These are phyloP conservation scores for Macrophya annulata DNA, from an alignment of 2,888 invertebrate genomes.

Conservation along the genomic window DNA sequence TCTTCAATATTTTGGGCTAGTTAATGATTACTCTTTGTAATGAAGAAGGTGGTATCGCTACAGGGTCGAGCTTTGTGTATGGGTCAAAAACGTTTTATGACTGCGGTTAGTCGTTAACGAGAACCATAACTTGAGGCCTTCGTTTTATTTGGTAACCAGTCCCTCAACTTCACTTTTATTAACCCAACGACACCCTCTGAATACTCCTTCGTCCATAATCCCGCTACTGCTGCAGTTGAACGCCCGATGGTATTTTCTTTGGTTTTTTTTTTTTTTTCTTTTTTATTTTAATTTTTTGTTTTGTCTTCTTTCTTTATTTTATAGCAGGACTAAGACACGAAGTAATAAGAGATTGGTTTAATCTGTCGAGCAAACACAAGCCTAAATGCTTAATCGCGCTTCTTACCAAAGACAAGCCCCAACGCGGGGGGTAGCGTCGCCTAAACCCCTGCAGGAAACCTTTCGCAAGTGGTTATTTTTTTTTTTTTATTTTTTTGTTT, in stretches of 20 bases:
- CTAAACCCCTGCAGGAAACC: slow-evolving; percentile 31
- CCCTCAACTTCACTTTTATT: slow-evolving; percentile 31
- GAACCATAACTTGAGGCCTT: slow-evolving; percentile 58
- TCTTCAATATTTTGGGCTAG: neutral
- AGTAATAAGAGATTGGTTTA: slow-evolving; percentile 32
- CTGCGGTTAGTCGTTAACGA: slow-evolving; percentile 69
- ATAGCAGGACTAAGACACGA: slow-evolving; percentile 31
- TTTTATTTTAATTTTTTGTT: neutral
- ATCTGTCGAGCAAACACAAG: slow-evolving; percentile 39
- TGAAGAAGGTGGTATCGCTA: neutral
- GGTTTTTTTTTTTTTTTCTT: neutral
- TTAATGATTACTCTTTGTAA: slow-evolving; percentile 31
- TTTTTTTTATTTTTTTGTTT: neutral
- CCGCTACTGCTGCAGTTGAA: slow-evolving; percentile 19
- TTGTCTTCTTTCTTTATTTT: slow-evolving; percentile 6
- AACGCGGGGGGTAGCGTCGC: slow-evolving; percentile 34
- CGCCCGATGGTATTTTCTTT: neutral
- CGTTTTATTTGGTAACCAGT: slow-evolving; percentile 47
- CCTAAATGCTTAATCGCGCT: slow-evolving; percentile 38
- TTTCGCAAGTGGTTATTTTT: slow-evolving; percentile 20
- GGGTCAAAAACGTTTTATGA: slow-evolving; percentile 61
- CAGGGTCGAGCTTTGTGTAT: slow-evolving; percentile 11
- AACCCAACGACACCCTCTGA: slow-evolving; percentile 35
- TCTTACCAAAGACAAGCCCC: slow-evolving; percentile 42
- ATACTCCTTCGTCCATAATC: slow-evolving; percentile 18